Conservation (phyloP, 2,888 invertebrate genomes). For the Drosophila lutescens region DNA sequence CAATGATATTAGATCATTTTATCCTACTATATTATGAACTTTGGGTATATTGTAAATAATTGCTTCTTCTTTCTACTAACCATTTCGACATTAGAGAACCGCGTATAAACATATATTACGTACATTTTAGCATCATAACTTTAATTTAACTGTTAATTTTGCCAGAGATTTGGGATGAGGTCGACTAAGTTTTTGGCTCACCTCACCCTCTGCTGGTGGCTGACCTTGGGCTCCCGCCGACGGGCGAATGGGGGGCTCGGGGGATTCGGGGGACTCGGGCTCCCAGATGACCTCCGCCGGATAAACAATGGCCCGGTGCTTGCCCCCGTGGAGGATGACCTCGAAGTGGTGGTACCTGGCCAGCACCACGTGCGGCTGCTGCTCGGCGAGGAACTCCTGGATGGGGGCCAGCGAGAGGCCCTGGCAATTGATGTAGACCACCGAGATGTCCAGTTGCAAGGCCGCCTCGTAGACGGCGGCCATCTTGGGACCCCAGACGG, state of each 20-base stretch:
- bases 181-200: too few relatives aligned
- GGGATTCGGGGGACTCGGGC: background rate
- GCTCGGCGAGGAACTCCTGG: background rate
- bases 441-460: constrained; percentile 18
- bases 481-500: constrained; percentile 58
- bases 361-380: constrained; percentile 33
- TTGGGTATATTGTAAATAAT: too few relatives aligned
- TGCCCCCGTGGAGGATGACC: constrained; percentile 11
- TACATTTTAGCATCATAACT: too few relatives aligned
- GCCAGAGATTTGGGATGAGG: too few relatives aligned
- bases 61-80: too few relatives aligned
- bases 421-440: constrained; percentile 56
- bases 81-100: too few relatives aligned
- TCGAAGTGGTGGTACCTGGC: constrained; percentile 50
- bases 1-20: too few relatives aligned
- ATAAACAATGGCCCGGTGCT: constrained; percentile 33
- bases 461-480: constrained; percentile 58
- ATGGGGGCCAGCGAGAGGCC: constrained; percentile 40
- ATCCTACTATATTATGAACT: too few relatives aligned
- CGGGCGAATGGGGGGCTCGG: background rate
- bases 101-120: too few relatives aligned
- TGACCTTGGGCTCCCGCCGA: background rate
- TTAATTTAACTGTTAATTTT: too few relatives aligned
- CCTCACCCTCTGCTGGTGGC: background rate
- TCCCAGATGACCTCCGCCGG: constrained; percentile 46